Percentiles rank a stretch among this genome's conserved stretches.
phyloP scores from a whole-genome alignment of 2,888 invertebrate genomes.

The Stegophylla sp. region DNA sequence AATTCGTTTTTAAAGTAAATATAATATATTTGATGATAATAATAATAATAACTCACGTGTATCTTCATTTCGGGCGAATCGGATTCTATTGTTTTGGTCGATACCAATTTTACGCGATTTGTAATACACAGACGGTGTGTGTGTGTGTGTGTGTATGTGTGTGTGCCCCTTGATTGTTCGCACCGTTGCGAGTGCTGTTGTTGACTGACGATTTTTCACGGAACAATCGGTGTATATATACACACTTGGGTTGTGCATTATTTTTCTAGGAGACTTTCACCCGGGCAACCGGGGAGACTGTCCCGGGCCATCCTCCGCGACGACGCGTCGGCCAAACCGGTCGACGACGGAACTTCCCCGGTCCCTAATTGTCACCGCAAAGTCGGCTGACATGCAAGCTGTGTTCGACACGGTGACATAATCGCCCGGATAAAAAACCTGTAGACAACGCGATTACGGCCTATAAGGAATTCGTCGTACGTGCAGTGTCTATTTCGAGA shows the following conservation, averaged over 20 bases:
- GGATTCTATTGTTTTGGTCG: neutral
- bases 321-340: conserved; percentile 32
- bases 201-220: conserved; percentile 53
- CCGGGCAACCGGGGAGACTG: neutral
- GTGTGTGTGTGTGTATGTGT: too few relatives aligned
- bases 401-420: neutral
- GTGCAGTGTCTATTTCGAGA: neutral
- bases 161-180: conserved; percentile 9
- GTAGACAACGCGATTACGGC: neutral
- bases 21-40: too few relatives aligned
- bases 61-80: conserved; percentile 27
- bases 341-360: neutral
- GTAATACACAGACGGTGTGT: neutral
- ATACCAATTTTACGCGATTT: neutral
- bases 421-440: conserved; percentile 4
- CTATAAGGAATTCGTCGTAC: neutral
- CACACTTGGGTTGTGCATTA: neutral
- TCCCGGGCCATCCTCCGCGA: neutral
- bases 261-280: conserved; percentile 54
- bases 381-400: neutral
- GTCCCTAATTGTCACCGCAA: conserved; percentile 32
- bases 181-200: conserved; percentile 18
- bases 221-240: conserved; percentile 38
- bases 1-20: too few relatives aligned
- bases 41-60: conserved; percentile 34